Conservation (phyloP, 2,113 vertebrate species). For the Myotis brandtii region DNA sequence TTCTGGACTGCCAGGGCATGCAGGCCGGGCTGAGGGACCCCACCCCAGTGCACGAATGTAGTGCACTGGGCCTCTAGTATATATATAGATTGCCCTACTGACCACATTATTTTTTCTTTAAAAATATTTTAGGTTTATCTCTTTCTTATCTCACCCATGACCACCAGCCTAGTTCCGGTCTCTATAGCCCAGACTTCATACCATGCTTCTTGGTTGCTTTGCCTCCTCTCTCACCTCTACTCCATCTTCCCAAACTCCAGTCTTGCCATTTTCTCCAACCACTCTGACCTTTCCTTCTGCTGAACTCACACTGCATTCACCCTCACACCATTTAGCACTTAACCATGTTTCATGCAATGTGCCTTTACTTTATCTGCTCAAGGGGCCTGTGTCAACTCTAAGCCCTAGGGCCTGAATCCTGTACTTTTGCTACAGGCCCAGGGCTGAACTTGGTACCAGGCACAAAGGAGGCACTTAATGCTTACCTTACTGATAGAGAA, state of each 20-base stretch:
- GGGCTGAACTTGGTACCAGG: neutral
- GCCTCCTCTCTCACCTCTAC: neutral
- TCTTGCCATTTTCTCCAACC: neutral
- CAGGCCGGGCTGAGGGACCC: too few relatives aligned
- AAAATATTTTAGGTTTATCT: neutral
- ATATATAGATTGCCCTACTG: neutral
- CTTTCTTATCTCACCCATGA: neutral
- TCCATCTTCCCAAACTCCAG: neutral
- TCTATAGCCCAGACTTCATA: neutral
- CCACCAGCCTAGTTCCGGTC: neutral
- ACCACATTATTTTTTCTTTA: constrained; percentile 14
- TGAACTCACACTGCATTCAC: neutral
- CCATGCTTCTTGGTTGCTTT: neutral
- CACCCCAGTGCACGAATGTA: too few relatives aligned
- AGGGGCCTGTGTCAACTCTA: neutral
- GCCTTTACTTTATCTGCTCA: constrained; percentile 26
- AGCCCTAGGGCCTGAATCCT: neutral
- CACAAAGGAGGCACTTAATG: neutral
- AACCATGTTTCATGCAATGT: neutral
- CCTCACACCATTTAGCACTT: neutral
- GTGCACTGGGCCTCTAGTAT: too few relatives aligned
- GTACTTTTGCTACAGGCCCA: neutral
- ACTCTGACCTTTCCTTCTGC: neutral
- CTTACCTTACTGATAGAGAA: constrained; percentile 41
- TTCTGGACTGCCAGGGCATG: too few relatives aligned